Percentiles rank a stretch among this genome's conserved stretches.
These are phyloP conservation scores for Pelecanoides urinatrix DNA, from an alignment of 2,113 vertebrate genomes.

Conservation along the genomic window DNA sequence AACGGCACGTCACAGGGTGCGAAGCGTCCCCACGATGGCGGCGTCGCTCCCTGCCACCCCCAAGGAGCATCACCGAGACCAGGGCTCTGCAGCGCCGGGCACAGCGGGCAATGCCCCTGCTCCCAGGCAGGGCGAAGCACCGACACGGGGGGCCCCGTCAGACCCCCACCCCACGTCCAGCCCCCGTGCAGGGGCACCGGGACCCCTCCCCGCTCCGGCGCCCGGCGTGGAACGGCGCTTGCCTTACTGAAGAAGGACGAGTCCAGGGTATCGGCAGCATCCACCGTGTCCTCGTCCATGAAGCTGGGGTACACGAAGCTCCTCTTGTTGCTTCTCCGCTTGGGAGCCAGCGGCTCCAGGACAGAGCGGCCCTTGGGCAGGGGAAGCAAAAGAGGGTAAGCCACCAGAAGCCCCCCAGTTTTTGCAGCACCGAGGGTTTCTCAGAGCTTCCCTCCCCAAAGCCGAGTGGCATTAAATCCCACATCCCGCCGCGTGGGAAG, in stretches of 20 bases:
- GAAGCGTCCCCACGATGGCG: accelerated
- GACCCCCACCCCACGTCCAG: background rate
- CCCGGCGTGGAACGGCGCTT: constrained; percentile 52
- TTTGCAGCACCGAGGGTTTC: background rate
- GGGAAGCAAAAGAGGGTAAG: background rate
- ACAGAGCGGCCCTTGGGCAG: constrained; percentile 81
- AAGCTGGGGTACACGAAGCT: constrained; percentile 89
- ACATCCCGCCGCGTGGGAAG: accelerated
- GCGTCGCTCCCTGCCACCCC: background rate
- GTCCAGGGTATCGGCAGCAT: constrained; percentile 82
- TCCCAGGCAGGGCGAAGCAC: background rate
- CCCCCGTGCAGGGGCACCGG: accelerated
- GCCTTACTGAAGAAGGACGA: constrained; percentile 96
- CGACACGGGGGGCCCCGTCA: accelerated
- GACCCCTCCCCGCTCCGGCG: accelerated
- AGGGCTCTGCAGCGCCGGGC: accelerated
- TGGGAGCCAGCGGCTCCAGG: constrained; percentile 75
- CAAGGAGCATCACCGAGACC: background rate
- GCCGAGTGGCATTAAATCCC: background rate
- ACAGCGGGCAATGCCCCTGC: background rate
- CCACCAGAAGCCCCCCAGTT: background rate
- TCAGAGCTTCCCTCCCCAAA: background rate
- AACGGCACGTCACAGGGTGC: background rate
- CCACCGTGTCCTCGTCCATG: constrained; percentile 88
- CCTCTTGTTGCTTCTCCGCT: constrained; percentile 74